phyloP scores from a whole-genome alignment of 1,140 invertebrate species.

The Cydia fagiglandana region DNA sequence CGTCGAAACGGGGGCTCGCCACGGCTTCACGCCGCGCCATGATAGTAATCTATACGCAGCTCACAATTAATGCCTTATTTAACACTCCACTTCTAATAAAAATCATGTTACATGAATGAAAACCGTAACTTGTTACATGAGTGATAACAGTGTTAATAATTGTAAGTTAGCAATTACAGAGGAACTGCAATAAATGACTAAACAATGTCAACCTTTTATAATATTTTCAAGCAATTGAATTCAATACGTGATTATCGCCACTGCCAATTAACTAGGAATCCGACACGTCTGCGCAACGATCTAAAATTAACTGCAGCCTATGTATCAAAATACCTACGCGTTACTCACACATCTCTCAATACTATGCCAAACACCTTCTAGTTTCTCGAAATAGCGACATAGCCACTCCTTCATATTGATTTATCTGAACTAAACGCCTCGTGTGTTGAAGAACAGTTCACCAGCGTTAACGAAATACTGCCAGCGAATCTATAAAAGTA shows the following conservation, averaged over 20 bases:
- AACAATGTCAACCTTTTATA: constrained; percentile 23
- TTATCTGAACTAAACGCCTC: constrained; percentile 51
- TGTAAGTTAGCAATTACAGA: not conserved
- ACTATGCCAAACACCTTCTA: constrained; percentile 78
- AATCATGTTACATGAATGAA: constrained; percentile 36
- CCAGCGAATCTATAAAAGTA: constrained; percentile 4
- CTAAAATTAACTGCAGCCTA: constrained; percentile 79
- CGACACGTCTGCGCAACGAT: constrained; percentile 76
- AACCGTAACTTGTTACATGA: constrained; percentile 32
- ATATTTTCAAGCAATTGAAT: constrained; percentile 39
- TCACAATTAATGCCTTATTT: constrained; percentile 70
- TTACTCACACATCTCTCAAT: constrained; percentile 77
- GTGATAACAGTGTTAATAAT: constrained; percentile 1
- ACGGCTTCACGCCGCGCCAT: constrained; percentile 66
- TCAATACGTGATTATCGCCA: constrained; percentile 69
- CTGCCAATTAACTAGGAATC: constrained; percentile 77
- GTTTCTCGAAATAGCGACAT: constrained; percentile 70
- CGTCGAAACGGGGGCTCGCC: constrained; percentile 65
- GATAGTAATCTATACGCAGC: constrained; percentile 72
- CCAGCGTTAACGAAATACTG: constrained; percentile 25
- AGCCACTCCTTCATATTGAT: constrained; percentile 66
- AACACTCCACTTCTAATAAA: constrained; percentile 54
- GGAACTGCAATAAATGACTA: not conserved
- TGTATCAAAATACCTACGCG: constrained; percentile 79
- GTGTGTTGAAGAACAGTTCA: constrained; percentile 39